These are phyloP conservation scores for Zaprionus ghesquierei DNA, from an alignment of 1,140 invertebrate genomes.

Conservation along the genomic window DNA sequence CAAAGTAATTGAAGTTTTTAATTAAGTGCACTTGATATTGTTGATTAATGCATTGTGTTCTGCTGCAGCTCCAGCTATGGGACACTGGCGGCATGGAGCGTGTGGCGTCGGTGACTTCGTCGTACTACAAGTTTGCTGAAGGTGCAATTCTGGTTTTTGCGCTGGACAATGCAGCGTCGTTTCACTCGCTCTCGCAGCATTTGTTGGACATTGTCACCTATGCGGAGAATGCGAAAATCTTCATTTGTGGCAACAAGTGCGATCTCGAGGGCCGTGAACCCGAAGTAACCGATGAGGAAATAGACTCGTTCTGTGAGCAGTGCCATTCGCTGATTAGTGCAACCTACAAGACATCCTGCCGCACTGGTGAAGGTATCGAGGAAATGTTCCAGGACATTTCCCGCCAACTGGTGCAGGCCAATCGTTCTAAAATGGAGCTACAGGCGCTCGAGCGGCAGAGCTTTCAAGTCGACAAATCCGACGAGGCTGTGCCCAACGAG, in stretches of 20 bases:
- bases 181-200: slow-evolving; percentile 95
- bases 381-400: slow-evolving; percentile 96
- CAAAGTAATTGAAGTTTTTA: slow-evolving; percentile 85
- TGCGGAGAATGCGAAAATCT: slow-evolving; percentile 96
- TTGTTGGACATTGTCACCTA: slow-evolving; percentile 95
- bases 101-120: slow-evolving; percentile 95
- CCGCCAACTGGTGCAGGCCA: slow-evolving; percentile 89
- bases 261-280: slow-evolving; percentile 89
- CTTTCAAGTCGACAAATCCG: slow-evolving; percentile 88
- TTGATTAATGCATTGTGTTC: neutral
- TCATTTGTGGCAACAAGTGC: slow-evolving; percentile 94
- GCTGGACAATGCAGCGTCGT: slow-evolving; percentile 94
- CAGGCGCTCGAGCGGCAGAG: slow-evolving; percentile 90
- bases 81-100: slow-evolving; percentile 97
- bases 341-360: slow-evolving; percentile 95
- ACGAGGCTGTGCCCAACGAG: slow-evolving; percentile 83
- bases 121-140: slow-evolving; percentile 96
- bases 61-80: slow-evolving; percentile 92
- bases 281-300: slow-evolving; percentile 91
- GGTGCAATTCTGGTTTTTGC: slow-evolving; percentile 95
- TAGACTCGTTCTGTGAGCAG: slow-evolving; percentile 96
- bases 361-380: slow-evolving; percentile 92
- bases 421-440: slow-evolving; percentile 91
- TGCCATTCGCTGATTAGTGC: slow-evolving; percentile 95
- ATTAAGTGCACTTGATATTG: neutral